phyloP scores from a whole-genome alignment of 2,797 vertebrate species.

The Phataginus tetradactyla region DNA sequence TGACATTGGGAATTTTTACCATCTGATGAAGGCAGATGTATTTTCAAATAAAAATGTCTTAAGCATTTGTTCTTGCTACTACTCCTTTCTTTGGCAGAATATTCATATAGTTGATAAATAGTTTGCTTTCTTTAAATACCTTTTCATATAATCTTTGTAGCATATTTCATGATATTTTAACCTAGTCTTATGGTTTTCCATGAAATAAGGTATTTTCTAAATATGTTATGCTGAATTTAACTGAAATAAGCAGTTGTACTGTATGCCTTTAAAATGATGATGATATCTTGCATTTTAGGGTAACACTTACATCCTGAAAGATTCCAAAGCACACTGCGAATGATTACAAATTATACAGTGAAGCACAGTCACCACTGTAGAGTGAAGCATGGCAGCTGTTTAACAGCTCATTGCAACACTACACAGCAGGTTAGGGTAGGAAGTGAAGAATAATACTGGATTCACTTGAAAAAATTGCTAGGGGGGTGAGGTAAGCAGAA shows the following conservation, averaged over 20 bases:
- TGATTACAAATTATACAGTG: slow-evolving; percentile 76
- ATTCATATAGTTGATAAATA: slow-evolving; percentile 83
- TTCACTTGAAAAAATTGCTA: slow-evolving; percentile 81
- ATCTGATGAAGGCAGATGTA: slow-evolving; percentile 83
- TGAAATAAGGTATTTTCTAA: slow-evolving; percentile 81
- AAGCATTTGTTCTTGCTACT: slow-evolving; percentile 81
- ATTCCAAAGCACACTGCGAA: slow-evolving; percentile 72
- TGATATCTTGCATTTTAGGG: slow-evolving; percentile 76
- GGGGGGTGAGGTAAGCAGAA: slow-evolving; percentile 82
- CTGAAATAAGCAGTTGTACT: slow-evolving; percentile 78
- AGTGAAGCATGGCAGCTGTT: slow-evolving; percentile 85
- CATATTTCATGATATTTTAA: slow-evolving; percentile 79
- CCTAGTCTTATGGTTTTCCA: slow-evolving; percentile 77
- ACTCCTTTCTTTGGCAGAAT: slow-evolving; percentile 81
- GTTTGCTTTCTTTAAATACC: slow-evolving; percentile 82
- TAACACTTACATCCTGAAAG: slow-evolving; percentile 73
- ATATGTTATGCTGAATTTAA: slow-evolving; percentile 80
- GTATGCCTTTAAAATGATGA: slow-evolving; percentile 77
- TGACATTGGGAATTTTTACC: slow-evolving; percentile 81
- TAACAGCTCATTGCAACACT: slow-evolving; percentile 84
- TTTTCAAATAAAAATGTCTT: slow-evolving; percentile 83
- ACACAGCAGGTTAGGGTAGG: slow-evolving; percentile 80
- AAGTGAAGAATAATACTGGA: slow-evolving; percentile 82
- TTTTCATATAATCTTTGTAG: slow-evolving; percentile 78
- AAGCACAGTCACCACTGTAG: slow-evolving; percentile 75